Evolutionary conservation across 2,888 invertebrate genomes (phyloP), one percentile per base, ranked within the genome.

Genomic region (Prosapia bicincta): DNA sequence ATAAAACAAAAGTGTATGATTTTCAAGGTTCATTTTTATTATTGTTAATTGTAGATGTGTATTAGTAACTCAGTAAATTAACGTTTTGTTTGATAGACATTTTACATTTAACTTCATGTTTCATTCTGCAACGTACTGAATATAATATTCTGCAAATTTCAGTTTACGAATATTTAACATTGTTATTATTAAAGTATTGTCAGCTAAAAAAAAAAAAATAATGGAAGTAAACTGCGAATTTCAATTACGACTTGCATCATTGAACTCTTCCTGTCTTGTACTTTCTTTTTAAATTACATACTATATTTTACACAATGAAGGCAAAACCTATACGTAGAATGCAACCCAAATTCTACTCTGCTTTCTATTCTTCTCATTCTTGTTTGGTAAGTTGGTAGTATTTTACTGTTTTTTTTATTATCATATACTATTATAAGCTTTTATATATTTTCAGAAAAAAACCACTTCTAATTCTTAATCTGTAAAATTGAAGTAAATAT

Each of bases 331-430:
- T 20, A 20, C 1, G 20, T 20, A 13, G 38, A 30, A 65, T 69
- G 74, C 74, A 74, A 74, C 74, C 74, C 74, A 74, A 74, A 71
- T 69, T 30, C 69, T 74, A 66, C 69, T 74, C 30, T 26, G 66
- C 66, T 74, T 66, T 69, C 25, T 38, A 54, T 69, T n/a, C 13
- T 9, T 54, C 54, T 54, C 54, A 20, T 54, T 54, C 54, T n/a
- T 54, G 54, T 3, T n/a, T 54, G 54, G 54, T 54, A 54, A 54
- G 54, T 54, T 54, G n/a, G n/a, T 54, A 54, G 54, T 6, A 54
- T 20, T 54, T 54, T 54, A 54, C 13, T 54, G 3, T 54, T 3
- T 54, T 54, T 20, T 20, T 54, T 54, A n/a, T n/a, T n/a, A n/a
- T n/a, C n/a, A n/a, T n/a, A n/a, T n/a, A n/a, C n/a, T n/a, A n/a